Percentiles rank a stretch among this genome's conserved stretches.
phyloP scores from a whole-genome alignment of 2,113 vertebrate genomes.

The Hystrix cristata region DNA sequence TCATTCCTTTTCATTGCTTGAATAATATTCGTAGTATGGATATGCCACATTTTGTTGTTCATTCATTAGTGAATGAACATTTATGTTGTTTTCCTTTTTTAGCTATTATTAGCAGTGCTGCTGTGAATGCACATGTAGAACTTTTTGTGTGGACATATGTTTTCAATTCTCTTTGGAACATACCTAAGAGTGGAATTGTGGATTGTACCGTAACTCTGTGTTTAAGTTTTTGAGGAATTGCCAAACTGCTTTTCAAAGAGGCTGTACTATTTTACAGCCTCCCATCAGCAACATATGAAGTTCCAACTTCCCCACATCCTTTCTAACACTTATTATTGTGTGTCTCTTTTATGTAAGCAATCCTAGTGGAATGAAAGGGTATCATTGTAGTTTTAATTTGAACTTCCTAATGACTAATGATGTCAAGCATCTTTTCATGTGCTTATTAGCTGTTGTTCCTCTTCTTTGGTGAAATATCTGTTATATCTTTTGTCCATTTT shows the following conservation, averaged over 20 bases:
- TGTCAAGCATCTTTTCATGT: conserved; percentile 23
- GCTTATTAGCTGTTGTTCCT: neutral
- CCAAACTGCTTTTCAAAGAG: conserved; percentile 40
- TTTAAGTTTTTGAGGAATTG: conserved; percentile 45
- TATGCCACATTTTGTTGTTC: conserved; percentile 9
- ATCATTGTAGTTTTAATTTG: conserved; percentile 38
- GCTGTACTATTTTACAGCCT: conserved; percentile 8
- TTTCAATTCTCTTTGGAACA: conserved; percentile 12
- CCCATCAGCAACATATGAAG: neutral
- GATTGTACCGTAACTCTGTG: neutral
- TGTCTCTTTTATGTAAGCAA: neutral
- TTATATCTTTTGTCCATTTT: conserved; percentile 54
- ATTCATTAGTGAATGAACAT: neutral
- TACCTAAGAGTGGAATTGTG: neutral
- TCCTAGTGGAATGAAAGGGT: neutral
- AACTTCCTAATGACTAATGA: conserved; percentile 40
- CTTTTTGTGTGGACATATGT: conserved; percentile 20
- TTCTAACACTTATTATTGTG: neutral
- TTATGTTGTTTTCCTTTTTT: conserved; percentile 43
- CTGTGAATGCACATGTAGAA: neutral
- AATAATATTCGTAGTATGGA: neutral
- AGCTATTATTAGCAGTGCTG: neutral
- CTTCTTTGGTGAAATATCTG: conserved; percentile 28
- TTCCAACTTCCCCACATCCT: neutral
- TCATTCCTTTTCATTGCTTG: conserved; percentile 44